phyloP scores from a whole-genome alignment of 2,888 invertebrate genomes.

The Camponotus fellah region DNA sequence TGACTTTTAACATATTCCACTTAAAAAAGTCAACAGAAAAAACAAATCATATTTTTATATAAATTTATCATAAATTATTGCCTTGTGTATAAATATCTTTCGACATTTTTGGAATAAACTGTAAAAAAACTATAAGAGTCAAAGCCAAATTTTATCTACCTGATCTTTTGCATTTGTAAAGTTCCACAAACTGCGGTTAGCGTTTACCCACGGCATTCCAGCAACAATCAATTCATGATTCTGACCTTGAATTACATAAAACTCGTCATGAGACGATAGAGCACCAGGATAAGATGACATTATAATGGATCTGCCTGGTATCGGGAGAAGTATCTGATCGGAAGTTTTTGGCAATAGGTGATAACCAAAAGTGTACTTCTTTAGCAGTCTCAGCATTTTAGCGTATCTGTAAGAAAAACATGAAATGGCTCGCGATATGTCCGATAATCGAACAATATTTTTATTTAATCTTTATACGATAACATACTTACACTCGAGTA shows the following conservation, averaged over 20 bases:
- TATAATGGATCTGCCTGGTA: slow-evolving; percentile 90
- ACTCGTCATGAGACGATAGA: slow-evolving; percentile 94
- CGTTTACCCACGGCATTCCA: slow-evolving; percentile 91
- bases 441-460: not conserved
- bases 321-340: slow-evolving; percentile 77
- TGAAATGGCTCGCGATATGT: not conserved
- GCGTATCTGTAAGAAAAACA: slow-evolving; percentile 88
- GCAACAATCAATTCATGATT: slow-evolving; percentile 89
- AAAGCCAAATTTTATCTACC: slow-evolving; percentile 41
- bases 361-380: slow-evolving; percentile 94
- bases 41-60: not conserved
- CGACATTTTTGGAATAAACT: not conserved
- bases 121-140: not conserved
- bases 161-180: slow-evolving; percentile 58
- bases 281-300: slow-evolving; percentile 96
- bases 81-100: slow-evolving; percentile 10
- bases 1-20: not conserved
- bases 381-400: slow-evolving; percentile 94
- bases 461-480: not conserved
- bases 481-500: slow-evolving; percentile 55
- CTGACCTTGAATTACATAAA: slow-evolving; percentile 89
- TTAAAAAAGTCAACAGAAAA: not conserved
- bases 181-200: slow-evolving; percentile 60
- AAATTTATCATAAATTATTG: not conserved
- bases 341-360: slow-evolving; percentile 87